Percentiles rank a stretch among this genome's conserved stretches.
Evolutionary conservation across 2,888 invertebrate species (phyloP).

Genomic region (Callosobruchus maculatus): DNA sequence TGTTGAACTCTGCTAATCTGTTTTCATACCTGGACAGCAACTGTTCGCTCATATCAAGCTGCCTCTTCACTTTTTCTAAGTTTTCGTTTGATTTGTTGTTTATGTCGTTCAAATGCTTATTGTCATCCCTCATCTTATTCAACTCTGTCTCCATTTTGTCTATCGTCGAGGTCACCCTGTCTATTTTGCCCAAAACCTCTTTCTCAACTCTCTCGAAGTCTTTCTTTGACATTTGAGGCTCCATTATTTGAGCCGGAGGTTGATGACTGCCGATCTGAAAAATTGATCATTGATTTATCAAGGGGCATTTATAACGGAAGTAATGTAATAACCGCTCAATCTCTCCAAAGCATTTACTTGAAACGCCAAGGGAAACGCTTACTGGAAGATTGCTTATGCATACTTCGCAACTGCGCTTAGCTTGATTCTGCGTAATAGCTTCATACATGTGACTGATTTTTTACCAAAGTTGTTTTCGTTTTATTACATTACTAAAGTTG

Average conservation of each 20-base stretch:
- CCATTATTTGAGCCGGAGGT: conserved; percentile 30
- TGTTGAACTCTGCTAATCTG: conserved; percentile 53
- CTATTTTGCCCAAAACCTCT: conserved; percentile 39
- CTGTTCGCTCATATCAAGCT: conserved; percentile 53
- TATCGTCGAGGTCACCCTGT: conserved; percentile 33
- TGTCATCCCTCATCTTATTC: conserved; percentile 42
- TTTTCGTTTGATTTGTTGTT: conserved; percentile 49
- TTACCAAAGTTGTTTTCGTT: too few relatives aligned
- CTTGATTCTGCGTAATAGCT: too few relatives aligned
- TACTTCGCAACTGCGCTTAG: too few relatives aligned
- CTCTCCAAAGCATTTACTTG: too few relatives aligned
- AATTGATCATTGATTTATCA: background rate
- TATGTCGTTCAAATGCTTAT: conserved; percentile 47
- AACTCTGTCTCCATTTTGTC: conserved; percentile 39
- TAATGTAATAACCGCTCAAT: too few relatives aligned
- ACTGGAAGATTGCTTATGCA: too few relatives aligned
- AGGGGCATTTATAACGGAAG: too few relatives aligned
- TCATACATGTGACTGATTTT: too few relatives aligned
- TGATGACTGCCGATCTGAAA: conserved; percentile 14
- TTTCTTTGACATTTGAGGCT: conserved; percentile 33
- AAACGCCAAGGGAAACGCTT: too few relatives aligned
- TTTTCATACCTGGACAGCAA: conserved; percentile 57
- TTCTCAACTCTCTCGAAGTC: conserved; percentile 37
- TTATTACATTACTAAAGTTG: too few relatives aligned
- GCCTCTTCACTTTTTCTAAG: conserved; percentile 48